Evolutionary conservation across 2,888 invertebrate species (phyloP), one percentile per base, ranked within the genome.

Genomic region (Mylabris sibirica): DNA sequence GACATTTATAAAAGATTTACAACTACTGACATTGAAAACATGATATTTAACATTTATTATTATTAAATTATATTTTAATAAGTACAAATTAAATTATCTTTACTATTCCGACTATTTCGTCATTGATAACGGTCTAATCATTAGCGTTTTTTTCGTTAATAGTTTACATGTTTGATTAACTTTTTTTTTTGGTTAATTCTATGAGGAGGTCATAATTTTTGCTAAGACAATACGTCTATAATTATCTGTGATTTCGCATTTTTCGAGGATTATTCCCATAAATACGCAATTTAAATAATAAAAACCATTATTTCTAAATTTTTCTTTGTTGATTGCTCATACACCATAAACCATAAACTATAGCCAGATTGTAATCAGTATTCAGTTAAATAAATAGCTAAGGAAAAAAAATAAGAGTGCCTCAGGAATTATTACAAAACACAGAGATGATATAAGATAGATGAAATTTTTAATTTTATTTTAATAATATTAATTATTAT

Each of bases 351-450:
- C 49, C 17, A 38, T 38, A 12, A 8, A n/a, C n/a, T 30, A 30
- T 35, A 35, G 41, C 44, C 44, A 44, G 53, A 53, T 53, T 53
- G 9, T 53, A 53, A 53, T 53, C 53, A 12, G 53, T 53, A 53
- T 22, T 53, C 53, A 53, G 53, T 53, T 53, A 24, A 53, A 53
- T 53, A 53, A 24, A 53, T 12, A 2, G 2, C 24, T 12, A 53
- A 22, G 22, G 22, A 2, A 12, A 9, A 12, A 11, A 11, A 22
- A 9, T 22, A 12, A 14, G 22, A 24, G 3, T 53, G 20, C 44
- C 49, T 8, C 22, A 22, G 49, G 49, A 8, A 53, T 24, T 53
- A 2, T 53, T 53, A 24, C 53, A 12, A 53, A 9, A 24, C 22
- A 53, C 11, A 11, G 6, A 53, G 12, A 53, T 24, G 22, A 53